Percentiles rank a stretch among this genome's conserved stretches.
Evolutionary conservation across 1,140 invertebrate genomes (phyloP).

Genomic region (Cyphomyrmex costatus): DNA sequence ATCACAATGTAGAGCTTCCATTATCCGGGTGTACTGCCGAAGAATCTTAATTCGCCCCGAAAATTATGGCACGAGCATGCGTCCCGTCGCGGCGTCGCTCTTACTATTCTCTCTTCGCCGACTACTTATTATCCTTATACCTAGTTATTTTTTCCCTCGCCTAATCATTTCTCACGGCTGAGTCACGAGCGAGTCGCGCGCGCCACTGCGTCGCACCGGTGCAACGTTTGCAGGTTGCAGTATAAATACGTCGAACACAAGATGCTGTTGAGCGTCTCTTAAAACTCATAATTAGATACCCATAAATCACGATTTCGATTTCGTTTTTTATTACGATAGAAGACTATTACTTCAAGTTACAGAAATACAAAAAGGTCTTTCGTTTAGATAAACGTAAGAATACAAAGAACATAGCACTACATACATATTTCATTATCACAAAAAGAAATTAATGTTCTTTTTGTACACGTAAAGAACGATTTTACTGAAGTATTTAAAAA

Average conservation of each 20-base stretch:
- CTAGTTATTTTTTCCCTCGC: constrained; percentile 65
- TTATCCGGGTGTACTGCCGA: constrained; percentile 66
- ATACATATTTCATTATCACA: background rate
- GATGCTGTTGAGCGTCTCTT: background rate
- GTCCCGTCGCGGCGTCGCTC: constrained; percentile 1
- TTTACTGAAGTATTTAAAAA: no score
- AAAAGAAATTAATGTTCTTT: no score
- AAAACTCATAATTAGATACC: background rate
- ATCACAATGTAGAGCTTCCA: constrained; percentile 53
- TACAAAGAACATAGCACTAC: background rate
- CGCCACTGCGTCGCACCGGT: constrained; percentile 14
- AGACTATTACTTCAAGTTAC: background rate
- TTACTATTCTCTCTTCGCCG: constrained; percentile 69
- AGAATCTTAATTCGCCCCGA: constrained; percentile 80
- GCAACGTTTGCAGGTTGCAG: background rate
- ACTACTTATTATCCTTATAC: constrained; percentile 78
- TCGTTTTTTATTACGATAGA: background rate
- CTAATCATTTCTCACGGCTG: constrained; percentile 78
- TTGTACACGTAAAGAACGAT: no score
- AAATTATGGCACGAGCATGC: constrained; percentile 80
- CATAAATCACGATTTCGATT: constrained; percentile 13
- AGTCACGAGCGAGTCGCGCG: constrained; percentile 72
- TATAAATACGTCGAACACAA: background rate
- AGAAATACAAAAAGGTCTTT: background rate
- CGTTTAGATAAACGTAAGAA: background rate